phyloP scores from a whole-genome alignment of 1,140 invertebrate genomes.

The Bicyclus anynana region DNA sequence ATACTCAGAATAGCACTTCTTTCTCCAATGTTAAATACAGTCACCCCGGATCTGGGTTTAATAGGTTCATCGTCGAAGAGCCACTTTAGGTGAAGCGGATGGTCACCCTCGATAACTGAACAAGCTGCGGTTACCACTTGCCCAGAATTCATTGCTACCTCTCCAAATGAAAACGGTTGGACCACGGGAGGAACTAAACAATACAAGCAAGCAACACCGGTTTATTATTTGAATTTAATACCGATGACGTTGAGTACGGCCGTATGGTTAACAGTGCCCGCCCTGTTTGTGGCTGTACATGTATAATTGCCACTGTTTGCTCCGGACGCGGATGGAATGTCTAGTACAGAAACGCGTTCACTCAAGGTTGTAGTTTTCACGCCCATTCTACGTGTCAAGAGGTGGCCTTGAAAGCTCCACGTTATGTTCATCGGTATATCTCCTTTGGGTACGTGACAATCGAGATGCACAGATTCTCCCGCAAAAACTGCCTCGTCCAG shows the following conservation, averaged over 20 bases:
- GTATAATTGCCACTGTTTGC: conserved; percentile 85
- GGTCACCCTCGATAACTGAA: conserved; percentile 86
- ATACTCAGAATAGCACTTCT: conserved; percentile 83
- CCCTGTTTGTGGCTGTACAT: conserved; percentile 82
- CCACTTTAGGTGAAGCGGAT: conserved; percentile 84
- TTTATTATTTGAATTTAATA: conserved; percentile 54
- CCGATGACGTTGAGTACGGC: conserved; percentile 82
- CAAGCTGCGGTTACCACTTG: conserved; percentile 83
- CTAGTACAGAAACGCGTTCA: conserved; percentile 77
- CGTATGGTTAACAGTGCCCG: conserved; percentile 81
- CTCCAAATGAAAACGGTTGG: conserved; percentile 84
- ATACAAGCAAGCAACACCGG: conserved; percentile 53
- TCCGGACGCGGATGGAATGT: conserved; percentile 78
- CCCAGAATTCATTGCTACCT: conserved; percentile 82
- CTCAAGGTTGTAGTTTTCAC: conserved; percentile 73
- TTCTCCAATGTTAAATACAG: conserved; percentile 80
- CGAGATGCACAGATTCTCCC: conserved; percentile 80
- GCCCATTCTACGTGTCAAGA: conserved; percentile 53
- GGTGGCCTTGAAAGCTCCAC: conserved; percentile 70
- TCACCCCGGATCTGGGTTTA: conserved; percentile 70
- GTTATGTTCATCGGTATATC: conserved; percentile 75
- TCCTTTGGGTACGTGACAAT: conserved; percentile 80
- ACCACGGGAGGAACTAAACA: conserved; percentile 84
- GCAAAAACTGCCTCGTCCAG: conserved; percentile 82
- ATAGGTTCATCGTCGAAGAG: conserved; percentile 80